Evolutionary conservation across 2,113 vertebrate species (phyloP), one percentile per base, ranked within the genome.

Genomic region (Carollia perspicillata): DNA sequence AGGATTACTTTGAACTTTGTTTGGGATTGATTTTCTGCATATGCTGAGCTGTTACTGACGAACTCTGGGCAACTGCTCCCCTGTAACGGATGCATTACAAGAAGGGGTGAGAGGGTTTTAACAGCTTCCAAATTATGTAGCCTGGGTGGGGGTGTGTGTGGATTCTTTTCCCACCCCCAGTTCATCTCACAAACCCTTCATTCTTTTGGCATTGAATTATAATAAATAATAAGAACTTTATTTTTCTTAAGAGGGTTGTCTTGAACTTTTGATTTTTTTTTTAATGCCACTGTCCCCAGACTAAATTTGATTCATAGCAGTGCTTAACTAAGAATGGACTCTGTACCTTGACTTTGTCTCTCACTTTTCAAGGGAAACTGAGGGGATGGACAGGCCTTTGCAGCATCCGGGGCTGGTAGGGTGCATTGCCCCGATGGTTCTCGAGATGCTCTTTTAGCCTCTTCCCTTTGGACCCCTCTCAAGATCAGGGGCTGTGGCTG

Each of bases 11-110:
- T 99, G 98, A 98, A 98, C 98, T 98, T 98, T 97, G 97, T 98
- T 98, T 98, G 97, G 98, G 98, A 98, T 98, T 98, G 98, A 98
- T 98, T 98, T 98, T 97, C 96, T 98, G 98, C 98, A 98, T 97
- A 94, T 69, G 84, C 97, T 97, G 96, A 95, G 89, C 97, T 98
- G 98, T 98, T 98, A 98, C 94, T 84, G 96, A 98, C 96, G 96
- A 98, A 95, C 79, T 92, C 94, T 26, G 96, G 95, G 94, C 97
- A 98, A 97, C 94, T 97, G 53, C 88, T 98, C 89, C 96, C 96
- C 96, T 93, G 96, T 79, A 97, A 81, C 91, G 78, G 97, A 96
- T 97, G 74, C 0, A 55, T 97, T 96, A 18, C 90, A 97, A 95
- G 97, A 84, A 66, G n/a, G 92, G 95, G 95, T 49, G 37, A 97